Evolutionary conservation across 2,797 vertebrate genomes (phyloP).

Genomic region (Lateolabrax maculatus): DNA sequence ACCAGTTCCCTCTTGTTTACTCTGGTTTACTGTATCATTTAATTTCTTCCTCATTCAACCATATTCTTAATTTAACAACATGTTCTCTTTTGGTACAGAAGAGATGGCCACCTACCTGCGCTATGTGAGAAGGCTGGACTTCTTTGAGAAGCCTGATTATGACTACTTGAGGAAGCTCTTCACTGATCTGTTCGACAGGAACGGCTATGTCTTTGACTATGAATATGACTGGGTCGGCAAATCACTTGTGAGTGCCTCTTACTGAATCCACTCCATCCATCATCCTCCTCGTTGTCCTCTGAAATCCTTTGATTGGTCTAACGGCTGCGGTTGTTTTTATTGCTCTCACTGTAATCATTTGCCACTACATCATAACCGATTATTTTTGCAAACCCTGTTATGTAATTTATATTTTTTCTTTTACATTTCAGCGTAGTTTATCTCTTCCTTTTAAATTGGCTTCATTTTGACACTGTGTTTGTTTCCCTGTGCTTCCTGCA

Average conservation of each 20-base stretch:
- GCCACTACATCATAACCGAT: not conserved
- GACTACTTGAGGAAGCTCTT: slow-evolving; percentile 98
- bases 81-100: slow-evolving; percentile 83
- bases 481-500: slow-evolving; percentile 60
- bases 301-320: slow-evolving; percentile 11
- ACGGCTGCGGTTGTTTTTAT: slow-evolving; percentile 6
- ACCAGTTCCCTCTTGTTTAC: not conserved
- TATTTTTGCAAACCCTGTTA: not conserved
- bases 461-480: not conserved
- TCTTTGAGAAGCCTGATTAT: slow-evolving; percentile 98
- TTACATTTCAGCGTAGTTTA: not conserved
- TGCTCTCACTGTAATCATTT: slow-evolving; percentile 1
- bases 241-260: slow-evolving; percentile 90
- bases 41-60: not conserved
- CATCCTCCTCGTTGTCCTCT: not conserved
- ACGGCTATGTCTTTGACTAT: slow-evolving; percentile 95
- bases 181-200: slow-evolving; percentile 95
- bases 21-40: not conserved
- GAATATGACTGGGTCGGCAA: slow-evolving; percentile 99
- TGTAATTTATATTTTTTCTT: not conserved
- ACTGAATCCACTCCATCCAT: not conserved
- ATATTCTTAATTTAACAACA: not conserved
- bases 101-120: slow-evolving; percentile 98
- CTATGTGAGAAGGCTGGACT: slow-evolving; percentile 96
- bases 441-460: not conserved